Base-by-base conservation (phyloP, 2,888 invertebrate genomes). In the Oegoconia quadripuncta region DNA sequence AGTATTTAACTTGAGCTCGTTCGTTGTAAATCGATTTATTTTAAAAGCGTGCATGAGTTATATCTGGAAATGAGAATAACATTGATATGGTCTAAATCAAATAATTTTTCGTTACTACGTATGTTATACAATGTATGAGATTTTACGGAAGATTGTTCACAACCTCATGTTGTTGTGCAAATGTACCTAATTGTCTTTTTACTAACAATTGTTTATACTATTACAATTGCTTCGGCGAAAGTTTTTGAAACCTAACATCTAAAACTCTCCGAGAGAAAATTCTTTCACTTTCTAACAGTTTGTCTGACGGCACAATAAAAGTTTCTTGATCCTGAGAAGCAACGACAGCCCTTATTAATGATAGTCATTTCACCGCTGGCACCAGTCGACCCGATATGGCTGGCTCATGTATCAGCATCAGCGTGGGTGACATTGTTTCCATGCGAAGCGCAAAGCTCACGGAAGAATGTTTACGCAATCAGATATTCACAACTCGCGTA, bases 1-100 rank as follows among this genome's bases (percentile, higher is more conserved):
- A 84, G 78, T 76, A 64, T 76, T 74, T 72, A 74, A 61, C 55
- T 41, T 31, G n/a, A n/a, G n/a, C n/a, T n/a, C n/a, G 54, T 58
- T 61, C 51, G 47, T 56, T 63, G 59, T 68, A 64, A 67, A 72
- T 64, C 59, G 59, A 59, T 64, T 63, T 55, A 58, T 53, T 52
- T 52, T 42, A 41, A 56, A 64, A 47, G 51, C 44, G 46, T 54
- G 16, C 36, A 32, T 35, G 18, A 38, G 18, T 38, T 38, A 33
- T 35, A 18, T 30, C 23, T 37, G 30, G 16, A 30, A 30, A 23
- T 23, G 29, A n/a, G n/a, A n/a, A n/a, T n/a, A n/a, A n/a, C n/a
- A n/a, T n/a, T n/a, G n/a, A n/a, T n/a, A n/a, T n/a, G n/a, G n/a
- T n/a, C n/a, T n/a, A n/a, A n/a, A n/a, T n/a, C n/a, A n/a, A n/a